phyloP scores from a whole-genome alignment of 2,113 vertebrate species.

The Scalopus aquaticus region DNA sequence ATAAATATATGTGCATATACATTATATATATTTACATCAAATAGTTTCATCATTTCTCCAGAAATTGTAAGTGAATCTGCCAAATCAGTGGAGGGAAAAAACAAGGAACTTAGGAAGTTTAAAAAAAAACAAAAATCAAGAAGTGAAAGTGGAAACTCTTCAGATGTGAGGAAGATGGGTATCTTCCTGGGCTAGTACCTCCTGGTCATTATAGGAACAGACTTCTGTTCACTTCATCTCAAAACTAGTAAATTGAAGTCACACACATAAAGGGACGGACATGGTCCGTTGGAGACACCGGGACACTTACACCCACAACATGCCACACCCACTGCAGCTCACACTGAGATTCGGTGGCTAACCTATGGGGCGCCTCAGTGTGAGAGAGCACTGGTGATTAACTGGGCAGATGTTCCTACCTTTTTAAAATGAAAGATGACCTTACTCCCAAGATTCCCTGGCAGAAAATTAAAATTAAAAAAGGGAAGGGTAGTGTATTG shows the following conservation, averaged over 20 bases:
- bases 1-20: too few relatives aligned
- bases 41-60: not conserved
- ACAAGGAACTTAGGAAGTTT: not conserved
- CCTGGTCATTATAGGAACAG: not conserved
- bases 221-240: not conserved
- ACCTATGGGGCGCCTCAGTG: not conserved
- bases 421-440: conserved; percentile 5
- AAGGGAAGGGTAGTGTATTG: not conserved
- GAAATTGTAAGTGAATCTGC: not conserved
- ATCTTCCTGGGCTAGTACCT: rapidly evolving
- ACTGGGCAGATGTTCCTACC: not conserved
- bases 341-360: not conserved
- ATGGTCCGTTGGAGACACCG: not conserved
- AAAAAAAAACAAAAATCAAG: not conserved
- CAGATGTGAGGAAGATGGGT: rapidly evolving
- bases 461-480: not conserved
- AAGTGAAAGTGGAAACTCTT: not conserved
- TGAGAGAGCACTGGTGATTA: not conserved
- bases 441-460: not conserved
- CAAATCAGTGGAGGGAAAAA: not conserved
- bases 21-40: too few relatives aligned
- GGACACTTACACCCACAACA: not conserved
- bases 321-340: not conserved
- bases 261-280: not conserved
- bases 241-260: not conserved